Conservation (phyloP, 2,797 vertebrate genomes). For the Acropternis orthonyx region DNA sequence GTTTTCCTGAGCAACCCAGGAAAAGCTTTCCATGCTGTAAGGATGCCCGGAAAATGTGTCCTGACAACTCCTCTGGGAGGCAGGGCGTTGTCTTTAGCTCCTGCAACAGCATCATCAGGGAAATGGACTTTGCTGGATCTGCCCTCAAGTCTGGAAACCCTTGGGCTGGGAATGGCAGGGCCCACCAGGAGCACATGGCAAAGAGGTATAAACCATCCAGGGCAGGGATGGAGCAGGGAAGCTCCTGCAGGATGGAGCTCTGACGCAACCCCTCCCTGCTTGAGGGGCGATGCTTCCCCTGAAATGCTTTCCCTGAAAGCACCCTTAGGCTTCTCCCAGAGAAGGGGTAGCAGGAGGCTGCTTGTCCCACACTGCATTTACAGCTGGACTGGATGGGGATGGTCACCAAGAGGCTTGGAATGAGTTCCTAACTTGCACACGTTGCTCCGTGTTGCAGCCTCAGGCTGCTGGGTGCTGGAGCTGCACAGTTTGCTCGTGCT, state of each 20-base stretch:
- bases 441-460: not conserved
- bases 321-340: not conserved
- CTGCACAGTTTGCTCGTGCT: rapidly evolving
- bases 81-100: not conserved
- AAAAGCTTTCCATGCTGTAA: not conserved
- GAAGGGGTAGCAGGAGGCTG: rapidly evolving
- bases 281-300: not conserved
- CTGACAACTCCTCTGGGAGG: not conserved
- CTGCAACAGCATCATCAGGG: not conserved
- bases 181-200: not conserved
- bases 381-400: not conserved
- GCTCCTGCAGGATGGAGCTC: not conserved
- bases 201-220: not conserved
- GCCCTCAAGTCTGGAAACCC: not conserved
- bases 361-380: not conserved
- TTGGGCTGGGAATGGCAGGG: not conserved
- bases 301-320: not conserved
- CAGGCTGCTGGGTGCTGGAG: not conserved
- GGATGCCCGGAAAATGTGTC: not conserved
- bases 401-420: not conserved
- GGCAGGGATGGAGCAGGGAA: not conserved
- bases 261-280: not conserved
- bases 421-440: not conserved
- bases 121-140: not conserved
- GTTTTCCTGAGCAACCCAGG: not conserved